Base-by-base conservation (phyloP, 2,797 vertebrate species). In the Cygnus olor region DNA sequence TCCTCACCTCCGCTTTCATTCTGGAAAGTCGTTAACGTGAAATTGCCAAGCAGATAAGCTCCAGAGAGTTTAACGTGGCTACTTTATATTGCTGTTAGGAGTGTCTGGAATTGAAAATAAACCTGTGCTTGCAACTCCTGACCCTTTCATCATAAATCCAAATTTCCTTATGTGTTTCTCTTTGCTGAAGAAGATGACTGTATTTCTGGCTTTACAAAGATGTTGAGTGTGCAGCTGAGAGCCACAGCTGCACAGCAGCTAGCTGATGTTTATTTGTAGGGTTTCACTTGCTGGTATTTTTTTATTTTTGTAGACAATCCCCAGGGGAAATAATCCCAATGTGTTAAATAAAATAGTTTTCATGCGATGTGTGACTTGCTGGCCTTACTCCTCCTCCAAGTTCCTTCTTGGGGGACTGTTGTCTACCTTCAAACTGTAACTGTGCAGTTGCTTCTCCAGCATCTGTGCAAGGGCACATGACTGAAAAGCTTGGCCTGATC, bases 21-120 rank as follows among this genome's bases (percentile, higher is more conserved):
- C 93, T 96, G 85, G 38, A 89, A 95, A 96, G 95, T 85, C 28
- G 21, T 94, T 96, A 93, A 83, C 2, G 20, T 36, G 79, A 85
- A 94, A 94, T 94, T 94, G 95, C 93, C 74, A 45, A 80, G 90
- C 84, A 44, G 95, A 94, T 93, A 90, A 93, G 90, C 95, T 94
- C 95, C 91, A 47, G 90, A 96, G 95, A 93, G 83, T 94, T 97
- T 83, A 94, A 93, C 54, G 61, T 24, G 80, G 95, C 94, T 87
- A 82, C 93, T 96, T 93, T 92, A 93, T 95, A 93, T 89, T 69
- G 93, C 94, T 90, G 69, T 82, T 92, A 92, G 86, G 94, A 96
- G 94, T 92, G 95, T 90, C 94, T 96, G 93, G 95, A 96, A 96
- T 96, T 80, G 95, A 96, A 96, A 97, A 96, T 95, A 97, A 96